Base-by-base conservation (phyloP, 2,113 vertebrate species). In the Numenius arquata region DNA sequence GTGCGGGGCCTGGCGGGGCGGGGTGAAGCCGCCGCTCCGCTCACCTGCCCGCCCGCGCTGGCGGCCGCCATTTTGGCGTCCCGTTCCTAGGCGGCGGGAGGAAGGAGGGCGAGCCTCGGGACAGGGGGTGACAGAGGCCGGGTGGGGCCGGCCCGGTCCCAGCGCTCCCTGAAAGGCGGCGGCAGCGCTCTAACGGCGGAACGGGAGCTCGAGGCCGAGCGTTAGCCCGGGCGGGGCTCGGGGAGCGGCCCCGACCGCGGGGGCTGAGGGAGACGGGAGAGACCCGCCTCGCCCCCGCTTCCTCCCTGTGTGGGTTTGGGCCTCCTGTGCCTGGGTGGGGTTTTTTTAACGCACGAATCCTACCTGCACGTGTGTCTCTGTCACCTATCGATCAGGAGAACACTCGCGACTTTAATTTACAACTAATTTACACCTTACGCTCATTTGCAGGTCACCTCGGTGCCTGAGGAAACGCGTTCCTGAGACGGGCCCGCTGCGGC, bases 41-140 rank as follows among this genome's bases (percentile, higher is more conserved):
- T 95, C 90, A 96, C 96, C 92, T 79, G 71, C 43, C 7, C 8
- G 1, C 58, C 53, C 12, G 63, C 19, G 15, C 17, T 2, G 21
- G 25, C n/a, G 3, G 89, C 93, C n/a, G 86, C 95, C 96, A 95
- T 93, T 19, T 95, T 82, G 21, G 56, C 12, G 23, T 4, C 12
- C 12, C 2, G 59, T 52, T 43, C 8, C 27, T 8, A 52, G 32
- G 47, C 45, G 40, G 47, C 68, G 53, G n/a, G 3, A 34, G 36
- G 21, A 4, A 3, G 26, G 25, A 8, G 7, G 12, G 53, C 30
- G 68, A n/a, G 50, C 5, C 2, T 7, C 3, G 6, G 47, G 11
- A 38, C 11, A 8, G 40, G 34, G 3, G 7, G 9, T 55, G 41
- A 3, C 55, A 6, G 15, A 6, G 50, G 16, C 9, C 25, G 13